Percentiles rank a stretch among this genome's conserved stretches.
phyloP scores from a whole-genome alignment of 2,888 invertebrate genomes.

The Coecobrya sp. region DNA sequence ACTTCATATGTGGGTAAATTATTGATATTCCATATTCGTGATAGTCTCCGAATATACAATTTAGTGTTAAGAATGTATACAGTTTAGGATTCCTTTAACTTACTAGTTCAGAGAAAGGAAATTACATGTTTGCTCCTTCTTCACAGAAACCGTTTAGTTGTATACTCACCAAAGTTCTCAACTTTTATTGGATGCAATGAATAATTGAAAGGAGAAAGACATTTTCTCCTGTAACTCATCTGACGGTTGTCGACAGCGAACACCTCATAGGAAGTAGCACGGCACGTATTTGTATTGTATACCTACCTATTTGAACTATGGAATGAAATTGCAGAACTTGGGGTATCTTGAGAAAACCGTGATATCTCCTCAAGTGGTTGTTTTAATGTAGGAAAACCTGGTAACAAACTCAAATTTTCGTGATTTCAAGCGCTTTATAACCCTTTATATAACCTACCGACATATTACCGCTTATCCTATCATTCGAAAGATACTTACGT shows the following conservation, averaged over 20 bases:
- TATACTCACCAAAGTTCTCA: not conserved
- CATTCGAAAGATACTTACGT: not conserved
- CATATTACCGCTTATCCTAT: not conserved
- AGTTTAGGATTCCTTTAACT: not conserved
- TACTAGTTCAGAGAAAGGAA: not conserved
- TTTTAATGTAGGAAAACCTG: too few relatives aligned
- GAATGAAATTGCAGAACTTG: not conserved
- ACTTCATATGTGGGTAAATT: too few relatives aligned
- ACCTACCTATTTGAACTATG: too few relatives aligned
- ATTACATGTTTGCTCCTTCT: not conserved
- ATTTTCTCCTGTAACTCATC: not conserved
- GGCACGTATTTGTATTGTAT: too few relatives aligned
- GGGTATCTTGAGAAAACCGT: not conserved
- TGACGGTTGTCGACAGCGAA: not conserved
- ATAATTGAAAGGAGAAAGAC: slow-evolving; percentile 15
- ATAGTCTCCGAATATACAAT: too few relatives aligned
- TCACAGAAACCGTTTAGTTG: not conserved
- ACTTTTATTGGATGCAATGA: slow-evolving; percentile 14
- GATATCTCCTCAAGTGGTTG: not conserved
- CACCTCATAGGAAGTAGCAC: not conserved
- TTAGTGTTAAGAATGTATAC: not conserved
- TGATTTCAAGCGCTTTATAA: not conserved
- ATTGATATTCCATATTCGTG: too few relatives aligned
- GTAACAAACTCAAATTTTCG: not conserved
- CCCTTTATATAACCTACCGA: not conserved